Evolutionary conservation across 2,113 vertebrate genomes (phyloP), one percentile per base, ranked within the genome.

Genomic region (Cygnus atratus): DNA sequence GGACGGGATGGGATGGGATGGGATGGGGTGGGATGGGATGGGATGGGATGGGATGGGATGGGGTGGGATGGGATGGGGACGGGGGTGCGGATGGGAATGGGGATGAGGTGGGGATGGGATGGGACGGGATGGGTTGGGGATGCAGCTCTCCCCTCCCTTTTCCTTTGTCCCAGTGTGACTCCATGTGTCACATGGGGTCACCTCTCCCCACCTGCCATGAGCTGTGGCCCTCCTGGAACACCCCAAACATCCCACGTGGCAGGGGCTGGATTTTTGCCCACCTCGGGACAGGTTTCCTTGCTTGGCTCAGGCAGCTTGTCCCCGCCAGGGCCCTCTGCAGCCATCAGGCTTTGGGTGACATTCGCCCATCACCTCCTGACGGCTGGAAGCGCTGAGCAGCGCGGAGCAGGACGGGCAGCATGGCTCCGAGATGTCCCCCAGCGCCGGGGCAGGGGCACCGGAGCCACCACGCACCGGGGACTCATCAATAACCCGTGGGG

Each of bases 331-430:
- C 24, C 26, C 25, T 88, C 16, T 3, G 79, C 55, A 26, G 20
- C 84, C 19, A 4, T 57, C 57, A 25, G 54, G n/a, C 82, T 81
- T 18, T 70, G 79, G 76, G 11, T 88, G 93, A 74, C 61, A 25
- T 1, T 41, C 78, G 65, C 71, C 93, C 11, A 0, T 83, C 85
- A 43, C 10, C 28, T 50, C n/a, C 7, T 0, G 9, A 59, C 43
- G 7, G 63, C 80, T 58, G 71, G 67, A 50, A 41, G 4, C 0
- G 1, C 80, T 13, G 9, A 59, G 52, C 7, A 0, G 17, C 37
- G 28, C 26, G 14, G 4, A 84, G 59, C 76, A 77, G 84, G 90
- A 48, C 67, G 5, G 44, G 33, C 58, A 52, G 73, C 66, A 70
- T 4, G 1, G 57, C 65, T 43, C 37, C 0, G 1, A 43, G 72